phyloP scores from a whole-genome alignment of 2,113 vertebrate species.

The Dasypus novemcinctus region DNA sequence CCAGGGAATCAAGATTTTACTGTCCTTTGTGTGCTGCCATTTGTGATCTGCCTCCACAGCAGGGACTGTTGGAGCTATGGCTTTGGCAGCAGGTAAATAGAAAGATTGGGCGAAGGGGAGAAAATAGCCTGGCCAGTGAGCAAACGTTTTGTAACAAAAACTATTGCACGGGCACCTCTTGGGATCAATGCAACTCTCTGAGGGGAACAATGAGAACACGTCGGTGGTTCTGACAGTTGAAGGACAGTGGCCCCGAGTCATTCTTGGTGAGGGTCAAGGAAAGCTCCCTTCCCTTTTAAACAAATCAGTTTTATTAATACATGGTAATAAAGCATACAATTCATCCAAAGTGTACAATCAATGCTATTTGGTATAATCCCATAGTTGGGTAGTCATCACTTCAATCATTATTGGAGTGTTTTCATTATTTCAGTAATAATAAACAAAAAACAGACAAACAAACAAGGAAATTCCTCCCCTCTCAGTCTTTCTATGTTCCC shows the following conservation, averaged over 20 bases:
- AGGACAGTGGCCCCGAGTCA: background rate
- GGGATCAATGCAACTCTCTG: background rate
- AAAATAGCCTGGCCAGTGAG: background rate
- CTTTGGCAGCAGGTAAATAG: background rate
- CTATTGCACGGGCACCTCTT: accelerated
- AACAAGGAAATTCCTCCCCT: no score
- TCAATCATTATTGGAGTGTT: no score
- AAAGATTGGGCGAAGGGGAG: background rate
- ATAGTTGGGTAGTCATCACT: no score
- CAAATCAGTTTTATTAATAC: no score
- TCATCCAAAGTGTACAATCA: no score
- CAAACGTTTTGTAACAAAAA: background rate
- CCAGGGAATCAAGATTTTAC: background rate
- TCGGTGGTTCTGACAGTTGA: accelerated
- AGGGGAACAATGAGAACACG: accelerated
- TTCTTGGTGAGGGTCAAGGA: background rate
- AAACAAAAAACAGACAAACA: no score
- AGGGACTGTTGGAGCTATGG: background rate
- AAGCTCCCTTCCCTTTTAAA: background rate
- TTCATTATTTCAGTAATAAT: no score
- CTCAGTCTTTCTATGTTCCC: no score
- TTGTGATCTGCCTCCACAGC: accelerated
- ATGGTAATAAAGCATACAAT: no score
- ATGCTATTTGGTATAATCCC: no score
- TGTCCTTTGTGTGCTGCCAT: no score